These are phyloP conservation scores for Perccottus glenii DNA, from an alignment of 2,113 vertebrate species.

Conservation along the genomic window DNA sequence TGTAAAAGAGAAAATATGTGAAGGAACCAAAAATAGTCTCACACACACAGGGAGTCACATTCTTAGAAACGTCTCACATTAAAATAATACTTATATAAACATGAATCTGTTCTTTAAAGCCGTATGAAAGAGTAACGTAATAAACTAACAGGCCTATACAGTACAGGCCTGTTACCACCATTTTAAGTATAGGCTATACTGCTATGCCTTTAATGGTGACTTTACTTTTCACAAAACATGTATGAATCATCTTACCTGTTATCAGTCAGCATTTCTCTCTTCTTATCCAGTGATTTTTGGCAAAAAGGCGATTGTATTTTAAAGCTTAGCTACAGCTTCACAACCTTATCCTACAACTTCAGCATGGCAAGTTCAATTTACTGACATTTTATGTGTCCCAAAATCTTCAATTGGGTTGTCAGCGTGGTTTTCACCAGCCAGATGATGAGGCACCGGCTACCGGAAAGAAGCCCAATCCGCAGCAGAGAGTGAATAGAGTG, in stretches of 20 bases:
- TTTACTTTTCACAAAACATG: neutral
- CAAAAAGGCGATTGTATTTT: slow-evolving; percentile 8
- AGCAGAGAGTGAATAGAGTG: neutral
- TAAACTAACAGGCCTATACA: too few species aligned
- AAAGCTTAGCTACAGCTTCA: slow-evolving; percentile 42
- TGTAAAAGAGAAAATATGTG: slow-evolving; percentile 38
- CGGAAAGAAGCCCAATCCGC: slow-evolving; percentile 11
- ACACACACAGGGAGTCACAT: slow-evolving; percentile 48
- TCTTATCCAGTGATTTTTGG: slow-evolving; percentile 25
- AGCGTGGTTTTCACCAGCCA: neutral
- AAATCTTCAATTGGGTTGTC: neutral
- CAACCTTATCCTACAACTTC: slow-evolving; percentile 22
- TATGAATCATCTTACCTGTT: slow-evolving; percentile 61
- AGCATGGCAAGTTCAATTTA: slow-evolving; percentile 8
- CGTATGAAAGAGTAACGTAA: too few species aligned
- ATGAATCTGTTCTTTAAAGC: neutral
- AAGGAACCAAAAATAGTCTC: slow-evolving; percentile 68
- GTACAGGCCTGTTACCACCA: too few species aligned
- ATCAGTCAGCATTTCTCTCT: slow-evolving; percentile 68
- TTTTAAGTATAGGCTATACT: too few species aligned
- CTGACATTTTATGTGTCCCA: slow-evolving; percentile 2
- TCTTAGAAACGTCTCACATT: slow-evolving; percentile 40
- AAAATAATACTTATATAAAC: slow-evolving; percentile 28
- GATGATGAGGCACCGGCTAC: slow-evolving; percentile 14
- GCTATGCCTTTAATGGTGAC: too few species aligned